phyloP scores from a whole-genome alignment of 2,797 vertebrate genomes.

The Poecile montanus region DNA sequence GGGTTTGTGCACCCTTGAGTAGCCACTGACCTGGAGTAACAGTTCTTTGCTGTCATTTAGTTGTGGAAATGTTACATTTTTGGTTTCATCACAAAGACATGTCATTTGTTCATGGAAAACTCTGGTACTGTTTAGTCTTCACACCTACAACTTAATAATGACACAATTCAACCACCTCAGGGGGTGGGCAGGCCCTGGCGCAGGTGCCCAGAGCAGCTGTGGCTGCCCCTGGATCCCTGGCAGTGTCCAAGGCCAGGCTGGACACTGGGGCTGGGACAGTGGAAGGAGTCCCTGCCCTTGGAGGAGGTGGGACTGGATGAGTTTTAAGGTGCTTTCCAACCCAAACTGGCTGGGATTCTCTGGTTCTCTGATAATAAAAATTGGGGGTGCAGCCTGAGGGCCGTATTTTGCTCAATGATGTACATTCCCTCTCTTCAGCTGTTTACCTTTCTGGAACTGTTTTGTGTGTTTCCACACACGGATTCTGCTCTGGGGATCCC shows the following conservation, averaged over 20 bases:
- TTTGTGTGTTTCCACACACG: background rate
- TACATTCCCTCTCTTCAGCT: background rate
- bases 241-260: fast-evolving
- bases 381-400: background rate
- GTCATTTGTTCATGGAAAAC: background rate
- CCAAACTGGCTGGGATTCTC: background rate
- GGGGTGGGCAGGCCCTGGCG: background rate
- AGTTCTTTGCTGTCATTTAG: background rate
- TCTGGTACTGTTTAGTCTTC: background rate
- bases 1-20: background rate
- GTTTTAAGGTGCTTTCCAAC: background rate
- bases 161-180: background rate
- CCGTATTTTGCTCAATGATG: background rate
- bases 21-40: background rate
- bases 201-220: background rate
- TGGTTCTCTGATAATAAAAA: background rate
- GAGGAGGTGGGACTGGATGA: fast-evolving
- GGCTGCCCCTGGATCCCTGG: background rate
- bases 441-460: background rate
- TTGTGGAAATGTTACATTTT: background rate
- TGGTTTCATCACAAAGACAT: background rate
- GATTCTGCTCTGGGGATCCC: background rate
- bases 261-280: fast-evolving
- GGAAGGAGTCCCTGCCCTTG: background rate
- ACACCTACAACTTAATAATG: background rate